Evolutionary conservation across 2,888 invertebrate genomes (phyloP), one percentile per base, ranked within the genome.

Genomic region (Pollenia griseotomentosa): DNA sequence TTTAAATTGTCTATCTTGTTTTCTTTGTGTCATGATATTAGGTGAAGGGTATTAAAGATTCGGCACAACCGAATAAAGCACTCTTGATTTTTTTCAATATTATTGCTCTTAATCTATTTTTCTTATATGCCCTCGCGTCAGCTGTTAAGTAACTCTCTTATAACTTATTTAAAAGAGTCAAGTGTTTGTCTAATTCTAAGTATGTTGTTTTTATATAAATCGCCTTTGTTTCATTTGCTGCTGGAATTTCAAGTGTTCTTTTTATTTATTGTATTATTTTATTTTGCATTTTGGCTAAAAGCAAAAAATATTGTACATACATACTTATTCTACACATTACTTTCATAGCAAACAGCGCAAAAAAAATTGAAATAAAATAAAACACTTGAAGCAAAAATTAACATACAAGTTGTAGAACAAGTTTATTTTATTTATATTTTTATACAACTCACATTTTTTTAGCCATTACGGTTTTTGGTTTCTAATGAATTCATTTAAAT

Each of bases 371-470:
- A 33, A 33, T 33, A 33, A 33, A 33, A 5, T 5, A 33, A 33
- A 33, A 48, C 65, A 77, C 65, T 77, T 77, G 59, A 74, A 84
- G n/a, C 63, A 74, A 48, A 73, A 80, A 73, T 77, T 80, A 77
- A 61, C 73, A 80, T 57, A 91, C 91, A 92, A 91, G 90, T 89
- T 91, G 91, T 91, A 89, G 89, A 92, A 91, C 91, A 92, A 91
- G 91, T 92, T 92, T 90, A 87, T 75, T 75, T 75, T 79, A 82
- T 80, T 66, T 75, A 11, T 46, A 51, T 23, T 48, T 81, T 19
- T 61, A 4, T 77, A 19, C 48, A 53, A 57, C 14, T 55, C 2
- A 70, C 11, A 42, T 51, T 68, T 74, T 68, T n/a, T 79, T 74
- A 16, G 57, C 65, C 59, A 57, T 68, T 83, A 40, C 19, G 61